A percentile compares a stretch with the other conserved stretches of the same genome.
These are phyloP conservation scores for Bradypus variegatus DNA, from an alignment of 2,797 vertebrate species.

Conservation along the genomic window DNA sequence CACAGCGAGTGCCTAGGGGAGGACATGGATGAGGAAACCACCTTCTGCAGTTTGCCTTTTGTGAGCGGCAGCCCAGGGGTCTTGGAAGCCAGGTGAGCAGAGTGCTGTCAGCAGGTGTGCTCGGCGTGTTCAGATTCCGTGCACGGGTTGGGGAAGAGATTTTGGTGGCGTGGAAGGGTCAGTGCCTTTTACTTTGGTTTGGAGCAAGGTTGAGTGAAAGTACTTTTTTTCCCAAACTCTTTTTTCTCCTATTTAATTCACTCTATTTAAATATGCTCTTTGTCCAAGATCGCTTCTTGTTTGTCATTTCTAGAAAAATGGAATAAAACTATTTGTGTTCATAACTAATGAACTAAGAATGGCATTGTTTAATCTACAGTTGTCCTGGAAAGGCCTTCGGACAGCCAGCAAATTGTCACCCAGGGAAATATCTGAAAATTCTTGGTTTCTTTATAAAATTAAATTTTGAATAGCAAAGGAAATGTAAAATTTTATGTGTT, in stretches of 20 bases:
- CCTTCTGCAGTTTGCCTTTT: neutral
- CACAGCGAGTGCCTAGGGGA: neutral
- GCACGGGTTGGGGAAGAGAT: neutral
- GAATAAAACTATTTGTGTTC: neutral
- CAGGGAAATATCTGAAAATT: neutral
- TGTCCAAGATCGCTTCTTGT: neutral
- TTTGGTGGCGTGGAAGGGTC: neutral
- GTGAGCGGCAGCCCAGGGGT: neutral
- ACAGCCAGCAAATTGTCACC: neutral
- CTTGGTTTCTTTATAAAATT: neutral
- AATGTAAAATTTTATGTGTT: neutral
- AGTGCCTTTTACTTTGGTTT: neutral
- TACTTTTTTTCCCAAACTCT: neutral
- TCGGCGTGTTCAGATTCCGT: neutral
- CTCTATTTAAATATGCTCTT: neutral
- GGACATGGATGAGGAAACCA: neutral
- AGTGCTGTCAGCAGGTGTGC: neutral
- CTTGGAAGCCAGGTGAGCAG: neutral
- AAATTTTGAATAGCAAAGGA: neutral
- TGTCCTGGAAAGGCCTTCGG: neutral
- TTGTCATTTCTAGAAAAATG: neutral
- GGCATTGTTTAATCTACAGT: conserved; percentile 9
- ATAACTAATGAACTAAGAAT: neutral
- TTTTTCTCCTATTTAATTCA: neutral
- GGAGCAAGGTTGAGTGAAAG: neutral